Evolutionary conservation across 2,113 vertebrate genomes (phyloP).

Genomic region (Sapayoa aenigma): DNA sequence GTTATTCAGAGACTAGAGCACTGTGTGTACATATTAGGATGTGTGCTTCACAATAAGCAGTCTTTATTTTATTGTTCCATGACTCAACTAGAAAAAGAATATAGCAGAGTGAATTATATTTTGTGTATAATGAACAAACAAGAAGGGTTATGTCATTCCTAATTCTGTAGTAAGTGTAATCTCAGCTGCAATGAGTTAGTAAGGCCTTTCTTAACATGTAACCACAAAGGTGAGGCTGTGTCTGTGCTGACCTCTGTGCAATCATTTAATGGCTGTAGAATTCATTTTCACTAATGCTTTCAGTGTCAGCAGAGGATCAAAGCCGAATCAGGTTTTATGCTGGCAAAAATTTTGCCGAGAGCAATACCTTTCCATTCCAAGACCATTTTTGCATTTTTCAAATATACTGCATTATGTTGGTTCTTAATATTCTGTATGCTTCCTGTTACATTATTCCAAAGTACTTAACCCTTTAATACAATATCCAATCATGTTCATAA

Average conservation of each 20-base stretch:
- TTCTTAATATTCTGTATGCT: neutral
- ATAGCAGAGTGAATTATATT: neutral
- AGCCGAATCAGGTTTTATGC: neutral
- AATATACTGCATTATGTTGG: neutral
- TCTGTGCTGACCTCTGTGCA: neutral
- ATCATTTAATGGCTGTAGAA: neutral
- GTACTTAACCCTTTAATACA: neutral
- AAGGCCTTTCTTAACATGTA: neutral
- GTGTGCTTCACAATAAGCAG: neutral
- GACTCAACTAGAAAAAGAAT: neutral
- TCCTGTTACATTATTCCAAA: neutral
- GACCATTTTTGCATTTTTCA: neutral
- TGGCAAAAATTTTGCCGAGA: neutral
- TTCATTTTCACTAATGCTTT: neutral
- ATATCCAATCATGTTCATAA: neutral
- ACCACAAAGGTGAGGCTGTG: neutral
- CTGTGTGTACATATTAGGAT: no score
- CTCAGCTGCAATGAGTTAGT: neutral
- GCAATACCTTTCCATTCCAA: neutral
- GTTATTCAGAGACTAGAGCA: neutral
- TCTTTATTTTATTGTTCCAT: neutral
- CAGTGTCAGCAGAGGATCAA: neutral
- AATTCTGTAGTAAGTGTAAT: neutral
- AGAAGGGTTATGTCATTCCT: neutral
- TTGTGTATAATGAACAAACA: neutral